These are phyloP conservation scores for Sebastes reedi DNA, from an alignment of 2,797 vertebrate species.

Conservation along the genomic window DNA sequence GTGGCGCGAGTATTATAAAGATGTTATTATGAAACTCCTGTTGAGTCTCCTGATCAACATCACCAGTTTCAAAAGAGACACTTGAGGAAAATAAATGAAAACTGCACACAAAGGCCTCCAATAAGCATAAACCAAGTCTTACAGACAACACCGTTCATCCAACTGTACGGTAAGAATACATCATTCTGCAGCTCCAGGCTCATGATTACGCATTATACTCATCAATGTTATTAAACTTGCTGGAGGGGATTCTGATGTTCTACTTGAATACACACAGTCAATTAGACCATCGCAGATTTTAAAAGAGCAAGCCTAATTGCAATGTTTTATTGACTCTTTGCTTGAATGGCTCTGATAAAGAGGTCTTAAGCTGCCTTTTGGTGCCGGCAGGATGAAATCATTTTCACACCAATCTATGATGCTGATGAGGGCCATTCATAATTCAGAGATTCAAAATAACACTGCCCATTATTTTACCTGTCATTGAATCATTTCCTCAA, in stretches of 20 bases:
- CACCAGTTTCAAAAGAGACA: conserved; percentile 51
- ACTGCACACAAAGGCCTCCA: conserved; percentile 25
- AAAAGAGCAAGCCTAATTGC: conserved; percentile 63
- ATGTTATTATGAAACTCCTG: conserved; percentile 65
- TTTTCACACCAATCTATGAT: conserved; percentile 48
- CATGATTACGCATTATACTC: conserved; percentile 48
- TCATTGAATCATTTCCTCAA: not conserved
- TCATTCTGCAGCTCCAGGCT: conserved; percentile 29
- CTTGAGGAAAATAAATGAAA: conserved; percentile 52
- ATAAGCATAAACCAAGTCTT: conserved; percentile 9
- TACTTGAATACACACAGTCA: conserved; percentile 73
- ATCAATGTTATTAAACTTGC: conserved; percentile 51
- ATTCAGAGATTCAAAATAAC: conserved; percentile 12
- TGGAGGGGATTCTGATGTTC: conserved; percentile 62
- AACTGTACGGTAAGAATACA: conserved; percentile 9
- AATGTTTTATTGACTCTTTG: conserved; percentile 67
- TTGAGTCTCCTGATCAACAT: conserved; percentile 52
- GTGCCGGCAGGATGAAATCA: conserved; percentile 55
- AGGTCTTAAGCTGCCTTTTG: conserved; percentile 67
- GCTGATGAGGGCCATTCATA: conserved; percentile 48
- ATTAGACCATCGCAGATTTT: conserved; percentile 68
- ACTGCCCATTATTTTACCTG: conserved; percentile 9
- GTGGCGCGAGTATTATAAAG: conserved; percentile 60
- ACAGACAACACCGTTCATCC: conserved; percentile 15
- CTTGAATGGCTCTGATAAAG: conserved; percentile 74